Evolutionary conservation across 2,888 invertebrate species (phyloP), one percentile per base, ranked within the genome.

Genomic region (Anarsia innoxiella): DNA sequence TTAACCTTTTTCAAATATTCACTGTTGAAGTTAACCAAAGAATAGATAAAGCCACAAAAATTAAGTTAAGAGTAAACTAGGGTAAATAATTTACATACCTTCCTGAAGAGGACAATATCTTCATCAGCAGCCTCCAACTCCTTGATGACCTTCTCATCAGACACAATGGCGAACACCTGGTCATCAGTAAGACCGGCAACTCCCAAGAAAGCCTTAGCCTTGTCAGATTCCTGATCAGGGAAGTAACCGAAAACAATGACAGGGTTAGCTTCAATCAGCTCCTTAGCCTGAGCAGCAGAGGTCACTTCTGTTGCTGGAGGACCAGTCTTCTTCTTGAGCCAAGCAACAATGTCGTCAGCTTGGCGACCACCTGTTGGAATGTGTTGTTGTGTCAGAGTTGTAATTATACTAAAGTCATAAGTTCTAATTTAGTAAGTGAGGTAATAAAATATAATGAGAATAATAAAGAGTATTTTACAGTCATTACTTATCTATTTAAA

Each of bases 281-380:
- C 88, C 71, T 95, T 94, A 39, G 93, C 92, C 48, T 93, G 94
- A 38, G 94, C 95, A 2, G 91, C 91, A 4, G 91, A 88, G 23
- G 87, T 73, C 26, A 99, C 78, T 46, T 91, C 90, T 54, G 90
- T 88, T n/a, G 97, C 97, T 42, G 96, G 91, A 35, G 99, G 97
- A 37, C 99, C 99, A 63, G 96, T 96, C 88, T 99, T 99, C 88
- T 99, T 99, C 73, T 90, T 88, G 44, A 99, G 78, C 99, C 99
- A 99, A 53, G 87, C 87, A 42, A 99, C 89, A 64, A 99, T 98
- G 45, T 97, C 96, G 49, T 93, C 93, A 53, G 94, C 92, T 72
- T 93, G 91, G 58, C 99, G 92, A 39, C 97, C 97, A 82, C 97
- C 94, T 91, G 51, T 30, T 12, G 25, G 12, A 37, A 19, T 5